These are phyloP conservation scores for Portevinia maculata DNA, from an alignment of 2,888 invertebrate species.

Conservation along the genomic window DNA sequence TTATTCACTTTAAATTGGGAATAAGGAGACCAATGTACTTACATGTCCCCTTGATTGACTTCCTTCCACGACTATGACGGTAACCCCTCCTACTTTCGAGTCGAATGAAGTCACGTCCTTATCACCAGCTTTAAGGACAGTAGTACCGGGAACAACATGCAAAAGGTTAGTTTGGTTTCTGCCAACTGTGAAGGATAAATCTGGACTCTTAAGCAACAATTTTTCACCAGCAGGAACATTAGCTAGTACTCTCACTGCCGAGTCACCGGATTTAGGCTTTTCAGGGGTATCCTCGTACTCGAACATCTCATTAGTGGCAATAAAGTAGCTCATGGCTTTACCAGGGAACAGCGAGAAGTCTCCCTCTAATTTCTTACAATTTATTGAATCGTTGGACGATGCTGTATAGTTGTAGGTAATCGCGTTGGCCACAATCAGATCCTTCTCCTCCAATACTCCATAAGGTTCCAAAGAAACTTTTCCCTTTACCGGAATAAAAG, in stretches of 20 bases:
- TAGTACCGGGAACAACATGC: constrained; percentile 75
- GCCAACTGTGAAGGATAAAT: constrained; percentile 42
- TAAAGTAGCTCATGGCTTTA: constrained; percentile 79
- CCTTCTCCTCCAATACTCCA: constrained; percentile 83
- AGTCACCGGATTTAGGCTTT: constrained; percentile 79
- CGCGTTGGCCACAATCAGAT: constrained; percentile 78
- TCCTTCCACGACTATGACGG: constrained; percentile 84
- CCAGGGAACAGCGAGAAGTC: constrained; percentile 75
- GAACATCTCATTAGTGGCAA: constrained; percentile 74
- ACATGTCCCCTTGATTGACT: constrained; percentile 81
- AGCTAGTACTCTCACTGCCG: constrained; percentile 80
- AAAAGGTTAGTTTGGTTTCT: constrained; percentile 76
- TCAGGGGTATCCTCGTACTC: constrained; percentile 79
- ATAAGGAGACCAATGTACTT: constrained; percentile 75
- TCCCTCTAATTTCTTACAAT: constrained; percentile 76
- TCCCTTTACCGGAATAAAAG: constrained; percentile 70
- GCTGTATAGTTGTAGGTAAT: constrained; percentile 82
- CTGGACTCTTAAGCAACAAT: constrained; percentile 69
- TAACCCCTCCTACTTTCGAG: constrained; percentile 87
- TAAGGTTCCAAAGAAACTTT: constrained; percentile 78
- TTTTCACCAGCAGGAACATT: constrained; percentile 77
- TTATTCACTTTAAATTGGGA: neutral
- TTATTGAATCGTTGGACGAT: constrained; percentile 69
- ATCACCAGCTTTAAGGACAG: constrained; percentile 75
- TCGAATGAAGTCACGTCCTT: constrained; percentile 76